Evolutionary conservation across 2,113 vertebrate species (phyloP).

Genomic region (Nothoprocta perdicaria): DNA sequence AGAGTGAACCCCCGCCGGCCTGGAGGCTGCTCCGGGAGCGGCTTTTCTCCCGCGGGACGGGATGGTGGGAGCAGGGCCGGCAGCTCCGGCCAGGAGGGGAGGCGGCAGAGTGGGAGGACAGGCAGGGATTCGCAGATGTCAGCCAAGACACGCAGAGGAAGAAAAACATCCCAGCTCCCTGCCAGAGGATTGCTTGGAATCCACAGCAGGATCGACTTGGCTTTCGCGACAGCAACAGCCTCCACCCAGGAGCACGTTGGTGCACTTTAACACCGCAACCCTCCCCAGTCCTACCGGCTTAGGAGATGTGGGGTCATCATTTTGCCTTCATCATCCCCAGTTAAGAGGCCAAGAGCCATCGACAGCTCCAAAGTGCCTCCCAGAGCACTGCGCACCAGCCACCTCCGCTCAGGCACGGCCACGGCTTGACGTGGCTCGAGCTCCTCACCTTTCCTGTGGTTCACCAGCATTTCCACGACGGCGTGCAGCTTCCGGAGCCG

Average conservation of each 20-base stretch:
- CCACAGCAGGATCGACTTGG: background rate
- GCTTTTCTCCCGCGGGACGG: background rate
- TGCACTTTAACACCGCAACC: background rate
- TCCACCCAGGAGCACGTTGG: background rate
- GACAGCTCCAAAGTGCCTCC: rapidly evolving
- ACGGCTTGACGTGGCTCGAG: background rate
- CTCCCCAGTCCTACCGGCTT: background rate
- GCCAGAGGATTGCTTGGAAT: background rate
- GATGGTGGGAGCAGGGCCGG: background rate
- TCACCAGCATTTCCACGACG: slow-evolving; percentile 89
- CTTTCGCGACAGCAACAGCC: background rate
- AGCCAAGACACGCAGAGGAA: background rate
- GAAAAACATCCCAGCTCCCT: background rate
- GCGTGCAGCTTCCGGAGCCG: slow-evolving; percentile 91
- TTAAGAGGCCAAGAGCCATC: background rate
- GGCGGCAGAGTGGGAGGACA: background rate
- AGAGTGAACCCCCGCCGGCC: background rate
- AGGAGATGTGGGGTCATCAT: background rate
- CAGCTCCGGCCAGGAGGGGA: background rate
- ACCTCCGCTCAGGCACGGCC: rapidly evolving
- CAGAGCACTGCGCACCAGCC: rapidly evolving
- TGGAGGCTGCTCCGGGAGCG: background rate
- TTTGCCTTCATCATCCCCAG: background rate
- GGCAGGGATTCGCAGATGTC: background rate
- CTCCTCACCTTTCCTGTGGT: slow-evolving; percentile 90